Conservation (phyloP, 2,797 vertebrate genomes). For the Cottoperca gobio region DNA sequence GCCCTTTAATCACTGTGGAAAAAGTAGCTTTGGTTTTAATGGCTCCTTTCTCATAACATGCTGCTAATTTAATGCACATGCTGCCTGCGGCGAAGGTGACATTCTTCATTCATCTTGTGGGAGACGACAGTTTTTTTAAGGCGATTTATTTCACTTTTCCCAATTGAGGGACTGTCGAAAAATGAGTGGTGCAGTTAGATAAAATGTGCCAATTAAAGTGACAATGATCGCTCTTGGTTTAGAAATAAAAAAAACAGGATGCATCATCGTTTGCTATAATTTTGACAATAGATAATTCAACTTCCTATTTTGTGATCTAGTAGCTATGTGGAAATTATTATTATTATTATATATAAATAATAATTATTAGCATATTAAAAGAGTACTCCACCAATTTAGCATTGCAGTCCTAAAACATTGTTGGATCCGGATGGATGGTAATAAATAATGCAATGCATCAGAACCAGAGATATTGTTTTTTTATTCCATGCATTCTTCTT, state of each 20-base stretch:
- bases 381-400: background rate
- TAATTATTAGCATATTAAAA: background rate
- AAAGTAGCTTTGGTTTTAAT: conserved; percentile 56
- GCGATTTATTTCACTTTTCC: conserved; percentile 9
- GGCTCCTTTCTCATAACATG: conserved; percentile 56
- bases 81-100: conserved; percentile 38
- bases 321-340: background rate
- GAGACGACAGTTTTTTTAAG: conserved; percentile 13
- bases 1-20: conserved; percentile 39
- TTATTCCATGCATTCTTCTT: background rate
- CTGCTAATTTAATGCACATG: conserved; percentile 64
- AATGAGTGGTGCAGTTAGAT: background rate
- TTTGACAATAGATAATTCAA: background rate
- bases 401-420: background rate
- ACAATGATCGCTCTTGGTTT: background rate
- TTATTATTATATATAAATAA: too few relatives aligned
- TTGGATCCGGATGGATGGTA: background rate
- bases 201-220: background rate
- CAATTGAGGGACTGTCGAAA: background rate
- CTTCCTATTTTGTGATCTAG: background rate
- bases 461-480: background rate
- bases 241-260: background rate
- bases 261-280: background rate
- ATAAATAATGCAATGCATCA: background rate
- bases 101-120: conserved; percentile 36